phyloP scores from a whole-genome alignment of 2,888 invertebrate species.

The Cosmorhoe ocellata region DNA sequence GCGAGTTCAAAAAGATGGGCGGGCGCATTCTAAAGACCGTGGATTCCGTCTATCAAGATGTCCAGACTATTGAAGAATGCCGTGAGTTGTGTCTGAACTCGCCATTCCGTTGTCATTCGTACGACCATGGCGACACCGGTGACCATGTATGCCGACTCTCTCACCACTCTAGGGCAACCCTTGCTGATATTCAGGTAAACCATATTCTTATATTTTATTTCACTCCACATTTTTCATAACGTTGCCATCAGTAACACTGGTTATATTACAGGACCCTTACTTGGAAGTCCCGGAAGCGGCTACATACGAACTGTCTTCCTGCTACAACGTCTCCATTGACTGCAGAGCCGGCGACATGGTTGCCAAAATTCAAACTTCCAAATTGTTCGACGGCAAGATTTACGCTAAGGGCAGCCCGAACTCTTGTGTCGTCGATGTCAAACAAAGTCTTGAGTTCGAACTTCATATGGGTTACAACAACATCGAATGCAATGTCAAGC shows the following conservation, averaged over 20 bases:
- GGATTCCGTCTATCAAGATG: conserved; percentile 95
- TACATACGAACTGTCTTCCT: conserved; percentile 95
- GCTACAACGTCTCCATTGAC: conserved; percentile 97
- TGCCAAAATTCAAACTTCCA: conserved; percentile 94
- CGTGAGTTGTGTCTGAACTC: conserved; percentile 94
- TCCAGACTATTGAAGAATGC: conserved; percentile 93
- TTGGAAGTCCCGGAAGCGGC: conserved; percentile 95
- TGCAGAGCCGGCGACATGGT: conserved; percentile 97
- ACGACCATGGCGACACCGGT: conserved; percentile 96
- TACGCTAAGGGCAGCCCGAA: conserved; percentile 97
- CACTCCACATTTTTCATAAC: background rate
- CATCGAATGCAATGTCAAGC: conserved; percentile 95
- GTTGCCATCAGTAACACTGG: background rate
- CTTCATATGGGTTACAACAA: conserved; percentile 96
- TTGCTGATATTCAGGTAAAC: conserved; percentile 91
- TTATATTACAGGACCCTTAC: conserved; percentile 88
- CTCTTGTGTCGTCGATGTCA: conserved; percentile 94
- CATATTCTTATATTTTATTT: background rate
- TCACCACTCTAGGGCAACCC: conserved; percentile 94
- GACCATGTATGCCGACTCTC: conserved; percentile 96
- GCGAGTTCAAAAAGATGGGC: conserved; percentile 95
- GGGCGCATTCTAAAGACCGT: conserved; percentile 96
- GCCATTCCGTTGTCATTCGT: conserved; percentile 95
- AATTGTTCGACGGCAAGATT: conserved; percentile 96
- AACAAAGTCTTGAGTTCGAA: conserved; percentile 94